These are phyloP conservation scores for Manacus vitellinus DNA, from an alignment of 2,113 vertebrate genomes.

Conservation along the genomic window DNA sequence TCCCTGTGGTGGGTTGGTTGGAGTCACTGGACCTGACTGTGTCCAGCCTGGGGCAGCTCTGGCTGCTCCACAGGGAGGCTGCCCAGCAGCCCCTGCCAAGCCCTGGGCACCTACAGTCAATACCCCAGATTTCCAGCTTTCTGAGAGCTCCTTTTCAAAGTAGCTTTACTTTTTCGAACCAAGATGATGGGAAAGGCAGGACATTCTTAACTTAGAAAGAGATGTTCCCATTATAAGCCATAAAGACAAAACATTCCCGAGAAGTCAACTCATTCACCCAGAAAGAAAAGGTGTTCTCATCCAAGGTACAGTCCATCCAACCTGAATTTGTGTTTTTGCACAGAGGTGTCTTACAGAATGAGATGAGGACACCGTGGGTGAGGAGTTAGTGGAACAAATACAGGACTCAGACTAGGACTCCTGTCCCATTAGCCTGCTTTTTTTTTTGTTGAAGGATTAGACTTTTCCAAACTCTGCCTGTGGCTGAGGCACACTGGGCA, in stretches of 20 bases:
- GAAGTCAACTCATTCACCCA: background rate
- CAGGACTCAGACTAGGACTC: background rate
- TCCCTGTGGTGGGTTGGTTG: background rate
- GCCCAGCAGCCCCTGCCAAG: background rate
- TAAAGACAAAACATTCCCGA: background rate
- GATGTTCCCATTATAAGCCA: background rate
- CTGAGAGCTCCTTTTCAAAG: background rate
- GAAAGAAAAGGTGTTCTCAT: background rate
- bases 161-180: background rate
- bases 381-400: background rate
- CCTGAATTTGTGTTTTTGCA: fast-evolving
- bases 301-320: background rate
- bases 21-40: background rate
- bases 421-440: background rate
- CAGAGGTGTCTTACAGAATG: background rate
- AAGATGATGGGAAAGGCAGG: background rate
- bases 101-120: fast-evolving
- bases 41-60: background rate
- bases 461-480: background rate
- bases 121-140: background rate
- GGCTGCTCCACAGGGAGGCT: fast-evolving
- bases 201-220: background rate
- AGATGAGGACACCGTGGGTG: background rate
- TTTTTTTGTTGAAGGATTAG: background rate
- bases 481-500: background rate